These are phyloP conservation scores for Caretta caretta DNA, from an alignment of 2,113 vertebrate genomes.

Conservation along the genomic window DNA sequence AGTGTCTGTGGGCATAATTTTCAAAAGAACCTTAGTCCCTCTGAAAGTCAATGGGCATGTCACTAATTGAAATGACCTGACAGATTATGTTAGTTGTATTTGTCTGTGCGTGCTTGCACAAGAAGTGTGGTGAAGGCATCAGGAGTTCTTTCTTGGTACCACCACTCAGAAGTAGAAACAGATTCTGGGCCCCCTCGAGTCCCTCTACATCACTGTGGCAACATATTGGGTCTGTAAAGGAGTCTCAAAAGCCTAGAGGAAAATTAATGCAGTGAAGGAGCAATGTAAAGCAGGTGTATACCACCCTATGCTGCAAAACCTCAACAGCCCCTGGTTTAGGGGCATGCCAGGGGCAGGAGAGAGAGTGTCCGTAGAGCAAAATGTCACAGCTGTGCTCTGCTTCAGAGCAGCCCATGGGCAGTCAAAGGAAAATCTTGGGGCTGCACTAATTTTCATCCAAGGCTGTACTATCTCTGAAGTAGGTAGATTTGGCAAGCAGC, in stretches of 20 bases:
- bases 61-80: neutral
- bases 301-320: rapidly evolving
- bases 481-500: neutral
- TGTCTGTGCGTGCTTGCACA: neutral
- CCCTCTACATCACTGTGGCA: neutral
- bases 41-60: neutral
- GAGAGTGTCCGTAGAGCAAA: neutral
- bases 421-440: neutral
- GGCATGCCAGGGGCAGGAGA: neutral
- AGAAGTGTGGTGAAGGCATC: neutral
- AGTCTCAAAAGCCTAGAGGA: neutral
- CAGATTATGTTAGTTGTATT: neutral
- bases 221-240: neutral
- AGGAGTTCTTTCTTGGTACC: neutral
- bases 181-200: neutral
- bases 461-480: neutral
- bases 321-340: neutral
- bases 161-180: neutral
- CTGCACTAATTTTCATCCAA: neutral
- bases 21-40: neutral
- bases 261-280: neutral
- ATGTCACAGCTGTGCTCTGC: neutral
- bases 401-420: neutral
- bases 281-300: neutral
- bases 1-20: neutral